Evolutionary conservation across 2,888 invertebrate species (phyloP).

Genomic region (Stenurella melanura): DNA sequence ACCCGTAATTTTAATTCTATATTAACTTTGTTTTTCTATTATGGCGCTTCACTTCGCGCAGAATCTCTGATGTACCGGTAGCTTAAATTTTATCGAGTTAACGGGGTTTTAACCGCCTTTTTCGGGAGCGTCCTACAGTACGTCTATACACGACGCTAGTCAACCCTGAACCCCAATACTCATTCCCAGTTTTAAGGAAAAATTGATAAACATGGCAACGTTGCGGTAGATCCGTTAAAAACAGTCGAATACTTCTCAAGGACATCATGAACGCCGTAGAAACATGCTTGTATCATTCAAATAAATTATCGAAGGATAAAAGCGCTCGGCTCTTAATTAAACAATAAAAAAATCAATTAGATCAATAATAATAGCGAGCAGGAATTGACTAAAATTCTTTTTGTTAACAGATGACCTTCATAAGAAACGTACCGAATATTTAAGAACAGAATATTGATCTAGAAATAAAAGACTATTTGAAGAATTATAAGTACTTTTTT

Average conservation of each 20-base stretch:
- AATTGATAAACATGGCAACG: neutral
- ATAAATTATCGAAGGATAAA: conserved; percentile 7
- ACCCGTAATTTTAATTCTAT: no score
- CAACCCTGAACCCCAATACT: no score
- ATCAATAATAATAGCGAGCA: neutral
- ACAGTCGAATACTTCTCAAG: conserved; percentile 21
- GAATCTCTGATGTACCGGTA: no score
- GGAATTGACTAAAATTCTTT: neutral
- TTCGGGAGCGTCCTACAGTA: no score
- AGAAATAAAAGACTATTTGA: neutral
- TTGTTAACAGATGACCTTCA: conserved; percentile 2
- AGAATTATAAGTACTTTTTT: neutral
- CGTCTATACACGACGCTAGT: no score
- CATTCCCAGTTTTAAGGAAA: no score
- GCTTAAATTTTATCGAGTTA: no score
- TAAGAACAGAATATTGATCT: neutral
- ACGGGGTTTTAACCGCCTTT: no score
- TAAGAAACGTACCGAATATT: neutral
- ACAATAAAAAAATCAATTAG: conserved; percentile 8
- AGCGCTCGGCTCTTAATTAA: conserved; percentile 7
- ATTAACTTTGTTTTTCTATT: no score
- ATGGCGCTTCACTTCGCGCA: no score
- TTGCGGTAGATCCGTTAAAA: conserved; percentile 2
- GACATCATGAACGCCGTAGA: conserved; percentile 5
- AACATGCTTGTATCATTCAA: conserved; percentile 6